Percentiles rank a stretch among this genome's conserved stretches.
Conservation (phyloP, 2,113 vertebrate species). For the Ammodytes marinus region DNA sequence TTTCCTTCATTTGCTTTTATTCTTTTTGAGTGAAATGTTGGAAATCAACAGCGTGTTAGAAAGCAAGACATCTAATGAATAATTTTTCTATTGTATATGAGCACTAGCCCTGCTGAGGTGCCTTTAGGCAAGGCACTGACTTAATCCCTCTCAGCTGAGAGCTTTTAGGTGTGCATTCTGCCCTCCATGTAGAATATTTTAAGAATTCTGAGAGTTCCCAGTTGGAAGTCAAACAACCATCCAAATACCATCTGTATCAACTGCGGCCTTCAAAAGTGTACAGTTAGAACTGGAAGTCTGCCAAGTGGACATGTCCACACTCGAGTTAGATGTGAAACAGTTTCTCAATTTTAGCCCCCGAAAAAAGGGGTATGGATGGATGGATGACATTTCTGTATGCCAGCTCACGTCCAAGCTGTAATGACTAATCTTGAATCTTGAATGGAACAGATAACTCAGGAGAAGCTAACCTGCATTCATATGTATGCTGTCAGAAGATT, state of each 20-base stretch:
- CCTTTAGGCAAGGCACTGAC: not conserved
- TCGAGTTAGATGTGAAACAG: not conserved
- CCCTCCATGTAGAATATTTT: not conserved
- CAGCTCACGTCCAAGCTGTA: not conserved
- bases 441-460: not conserved
- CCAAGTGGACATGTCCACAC: conserved; percentile 19
- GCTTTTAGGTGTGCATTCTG: not conserved
- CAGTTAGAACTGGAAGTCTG: conserved; percentile 14
- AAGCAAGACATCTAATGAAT: not conserved
- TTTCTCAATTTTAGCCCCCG: not conserved
- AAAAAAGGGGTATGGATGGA: not conserved
- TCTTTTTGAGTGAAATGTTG: not conserved
- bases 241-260: conserved; percentile 42
- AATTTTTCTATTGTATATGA: not conserved
- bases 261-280: conserved; percentile 15
- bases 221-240: not conserved
- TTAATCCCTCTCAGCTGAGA: not conserved
- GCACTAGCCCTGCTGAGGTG: not conserved
- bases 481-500: not conserved
- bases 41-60: not conserved
- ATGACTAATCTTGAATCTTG: not conserved
- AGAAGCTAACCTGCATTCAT: not conserved
- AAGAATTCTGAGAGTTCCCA: not conserved
- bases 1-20: conserved; percentile 1
- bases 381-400: not conserved